Evolutionary conservation across 2,888 invertebrate species (phyloP).

Genomic region (Lasioglossum malachurum): DNA sequence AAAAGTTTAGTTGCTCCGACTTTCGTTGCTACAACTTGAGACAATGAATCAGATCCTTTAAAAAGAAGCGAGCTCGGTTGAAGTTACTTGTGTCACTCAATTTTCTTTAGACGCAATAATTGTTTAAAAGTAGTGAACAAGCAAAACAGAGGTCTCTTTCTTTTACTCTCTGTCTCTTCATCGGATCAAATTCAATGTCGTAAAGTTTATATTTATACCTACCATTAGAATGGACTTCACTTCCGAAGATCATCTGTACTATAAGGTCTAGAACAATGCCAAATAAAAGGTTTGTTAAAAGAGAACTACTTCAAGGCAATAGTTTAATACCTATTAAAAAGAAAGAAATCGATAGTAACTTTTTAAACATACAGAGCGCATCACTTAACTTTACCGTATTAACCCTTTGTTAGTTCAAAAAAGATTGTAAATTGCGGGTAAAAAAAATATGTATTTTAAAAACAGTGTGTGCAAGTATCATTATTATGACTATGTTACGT

Average conservation of each 20-base stretch:
- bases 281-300: conserved; percentile 22
- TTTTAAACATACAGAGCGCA: background rate
- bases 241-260: conserved; percentile 77
- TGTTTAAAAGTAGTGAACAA: background rate
- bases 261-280: conserved; percentile 74
- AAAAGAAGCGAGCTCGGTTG: background rate
- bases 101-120: background rate
- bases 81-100: background rate
- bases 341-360: background rate
- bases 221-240: conserved; percentile 55
- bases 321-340: conserved; percentile 12
- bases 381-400: background rate
- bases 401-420: background rate
- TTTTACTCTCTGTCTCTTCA: background rate
- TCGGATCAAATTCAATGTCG: background rate
- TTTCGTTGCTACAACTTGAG: background rate
- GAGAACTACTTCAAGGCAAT: background rate
- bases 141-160: background rate
- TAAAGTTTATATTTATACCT: conserved; percentile 55
- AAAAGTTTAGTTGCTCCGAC: background rate
- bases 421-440: background rate
- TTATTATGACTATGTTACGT: background rate
- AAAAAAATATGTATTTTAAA: background rate
- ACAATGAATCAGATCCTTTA: background rate
- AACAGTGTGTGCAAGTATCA: background rate